Base-by-base conservation (phyloP, 2,888 invertebrate species). In the Campopleginae sp. region DNA sequence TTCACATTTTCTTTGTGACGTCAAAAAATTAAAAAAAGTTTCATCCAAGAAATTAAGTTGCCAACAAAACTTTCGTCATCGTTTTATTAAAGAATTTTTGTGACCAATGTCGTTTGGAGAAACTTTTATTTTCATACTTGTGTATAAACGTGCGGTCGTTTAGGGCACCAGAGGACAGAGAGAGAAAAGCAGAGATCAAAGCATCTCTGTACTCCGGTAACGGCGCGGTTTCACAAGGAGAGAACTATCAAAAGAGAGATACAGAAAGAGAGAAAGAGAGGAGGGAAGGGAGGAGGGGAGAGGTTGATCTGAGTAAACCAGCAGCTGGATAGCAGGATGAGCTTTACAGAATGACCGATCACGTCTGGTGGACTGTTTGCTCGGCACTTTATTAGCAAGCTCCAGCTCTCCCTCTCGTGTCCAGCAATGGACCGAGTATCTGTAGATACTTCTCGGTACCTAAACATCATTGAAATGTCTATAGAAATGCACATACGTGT, bases 311-410 rank as follows among this genome's bases (percentile, higher is more conserved):
- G 71, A 74, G 80, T 44, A 71, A 51, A 74, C 66, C 51, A 79
- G 65, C 61, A 71, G 76, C 17, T 33, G 77, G 80, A 86, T 48
- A 77, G 65, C 66, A 74, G 74, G 74, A 86, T 83, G 80, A 85
- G 85, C 85, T 85, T 78, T 71, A 42, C 75, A 54, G 81, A 85
- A 80, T 74, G 78, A 82, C 74, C 79, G 86, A 88, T 88, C 88
- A 88, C 88, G 88, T 87, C 81, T 85, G 82, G 54, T 79, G 82
- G 80, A 82, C 85, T 89, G 88, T 89, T 89, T 89, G 87, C 89
- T 85, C 87, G 85, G 84, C 87, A 86, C 88, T 87, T 89, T 89
- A 89, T 89, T 89, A 89, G 88, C 86, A 77, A 87, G 80, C 86
- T 86, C 82, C 46, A 71, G 63, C 65, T 42, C 65, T 42, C 23